Evolutionary conservation across 2,888 invertebrate species (phyloP).

Genomic region (Lucinisca nassula): DNA sequence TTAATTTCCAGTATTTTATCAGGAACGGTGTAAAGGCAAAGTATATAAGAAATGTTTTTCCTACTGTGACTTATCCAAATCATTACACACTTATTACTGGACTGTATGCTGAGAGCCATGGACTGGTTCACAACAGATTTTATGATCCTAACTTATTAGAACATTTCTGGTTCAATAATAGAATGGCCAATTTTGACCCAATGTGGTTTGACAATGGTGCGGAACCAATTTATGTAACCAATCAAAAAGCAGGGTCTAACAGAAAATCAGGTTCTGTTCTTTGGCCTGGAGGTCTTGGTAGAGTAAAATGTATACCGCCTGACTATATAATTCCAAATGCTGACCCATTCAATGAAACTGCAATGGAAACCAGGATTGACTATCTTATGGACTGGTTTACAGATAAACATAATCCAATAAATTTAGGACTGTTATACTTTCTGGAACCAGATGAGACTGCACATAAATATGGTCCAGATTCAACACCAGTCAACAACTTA

Average conservation of each 20-base stretch:
- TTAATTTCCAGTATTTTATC: slow-evolving; percentile 90
- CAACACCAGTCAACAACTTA: slow-evolving; percentile 88
- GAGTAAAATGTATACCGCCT: slow-evolving; percentile 87
- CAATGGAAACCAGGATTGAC: slow-evolving; percentile 69
- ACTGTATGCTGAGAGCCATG: slow-evolving; percentile 91
- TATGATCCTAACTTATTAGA: slow-evolving; percentile 89
- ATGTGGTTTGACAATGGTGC: slow-evolving; percentile 88
- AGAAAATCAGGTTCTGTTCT: slow-evolving; percentile 91
- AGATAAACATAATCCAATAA: slow-evolving; percentile 89
- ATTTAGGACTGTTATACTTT: slow-evolving; percentile 92
- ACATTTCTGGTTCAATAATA: slow-evolving; percentile 50
- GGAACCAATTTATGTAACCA: slow-evolving; percentile 86
- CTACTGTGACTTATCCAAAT: slow-evolving; percentile 92
- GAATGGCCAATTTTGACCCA: slow-evolving; percentile 85
- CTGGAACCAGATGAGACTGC: slow-evolving; percentile 91
- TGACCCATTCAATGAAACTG: slow-evolving; percentile 80
- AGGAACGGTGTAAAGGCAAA: slow-evolving; percentile 90
- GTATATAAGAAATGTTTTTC: slow-evolving; percentile 86
- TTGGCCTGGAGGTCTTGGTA: slow-evolving; percentile 91
- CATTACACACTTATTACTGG: slow-evolving; percentile 91
- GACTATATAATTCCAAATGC: slow-evolving; percentile 66
- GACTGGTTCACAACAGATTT: slow-evolving; percentile 91
- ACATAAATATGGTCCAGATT: slow-evolving; percentile 89
- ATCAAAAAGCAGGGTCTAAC: slow-evolving; percentile 89
- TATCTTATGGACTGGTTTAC: slow-evolving; percentile 81